Conservation (phyloP, 2,113 vertebrate genomes). For the Vombatus ursinus region DNA sequence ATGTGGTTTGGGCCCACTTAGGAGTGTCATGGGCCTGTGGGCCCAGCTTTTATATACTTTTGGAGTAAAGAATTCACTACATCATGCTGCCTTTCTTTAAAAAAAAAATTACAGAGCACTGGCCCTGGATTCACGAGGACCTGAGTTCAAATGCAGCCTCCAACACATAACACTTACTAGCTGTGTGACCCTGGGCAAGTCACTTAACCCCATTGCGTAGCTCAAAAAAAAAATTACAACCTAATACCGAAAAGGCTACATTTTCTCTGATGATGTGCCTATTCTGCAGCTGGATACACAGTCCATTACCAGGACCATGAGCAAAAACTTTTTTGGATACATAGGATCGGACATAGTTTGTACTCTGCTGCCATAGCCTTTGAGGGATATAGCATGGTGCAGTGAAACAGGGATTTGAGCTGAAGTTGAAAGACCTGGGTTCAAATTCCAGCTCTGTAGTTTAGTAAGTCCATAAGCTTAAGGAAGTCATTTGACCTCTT, state of each 20-base stretch:
- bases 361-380: background rate
- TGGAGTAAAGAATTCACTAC: background rate
- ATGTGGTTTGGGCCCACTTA: background rate
- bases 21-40: background rate
- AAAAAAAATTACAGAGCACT: too few relatives aligned
- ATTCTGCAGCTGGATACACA: background rate
- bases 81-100: background rate
- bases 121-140: too few relatives aligned
- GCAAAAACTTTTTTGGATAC: background rate
- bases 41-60: background rate
- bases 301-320: background rate
- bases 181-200: too few relatives aligned
- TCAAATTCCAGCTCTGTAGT: background rate
- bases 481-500: background rate
- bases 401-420: background rate
- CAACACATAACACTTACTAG: too few relatives aligned
- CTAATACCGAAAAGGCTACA: background rate
- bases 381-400: background rate
- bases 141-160: too few relatives aligned
- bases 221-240: background rate
- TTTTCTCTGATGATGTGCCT: background rate
- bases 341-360: background rate
- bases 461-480: background rate
- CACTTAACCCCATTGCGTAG: too few relatives aligned
- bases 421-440: background rate